phyloP scores from a whole-genome alignment of 2,113 vertebrate genomes.

The Taxidea taxus region DNA sequence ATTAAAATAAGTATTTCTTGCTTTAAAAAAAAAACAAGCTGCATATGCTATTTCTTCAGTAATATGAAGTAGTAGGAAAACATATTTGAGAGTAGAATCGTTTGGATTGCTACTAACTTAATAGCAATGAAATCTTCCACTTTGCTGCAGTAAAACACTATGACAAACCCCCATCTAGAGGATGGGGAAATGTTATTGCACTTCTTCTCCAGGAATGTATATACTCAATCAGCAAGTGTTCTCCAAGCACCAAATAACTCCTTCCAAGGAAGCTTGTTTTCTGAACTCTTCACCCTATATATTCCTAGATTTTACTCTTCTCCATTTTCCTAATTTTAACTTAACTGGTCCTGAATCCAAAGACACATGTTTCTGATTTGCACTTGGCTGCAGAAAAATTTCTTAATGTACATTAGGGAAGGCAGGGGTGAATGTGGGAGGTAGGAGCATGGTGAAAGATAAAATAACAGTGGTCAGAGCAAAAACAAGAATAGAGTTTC shows the following conservation, averaged over 20 bases:
- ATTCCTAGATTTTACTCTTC: neutral
- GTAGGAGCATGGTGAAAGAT: neutral
- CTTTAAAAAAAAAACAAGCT: neutral
- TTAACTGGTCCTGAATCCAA: slow-evolving; percentile 18
- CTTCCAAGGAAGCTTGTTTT: neutral
- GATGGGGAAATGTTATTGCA: neutral
- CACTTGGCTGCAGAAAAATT: neutral
- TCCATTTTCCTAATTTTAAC: slow-evolving; percentile 23
- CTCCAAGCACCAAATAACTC: slow-evolving; percentile 2
- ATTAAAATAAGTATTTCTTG: slow-evolving; percentile 33
- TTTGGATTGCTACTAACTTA: slow-evolving; percentile 5
- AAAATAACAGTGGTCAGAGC: slow-evolving; percentile 9
- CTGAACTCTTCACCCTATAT: slow-evolving; percentile 13
- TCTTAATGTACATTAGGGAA: neutral
- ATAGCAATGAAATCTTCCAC: slow-evolving; percentile 29
- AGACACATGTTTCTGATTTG: slow-evolving; percentile 24
- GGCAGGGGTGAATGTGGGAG: neutral
- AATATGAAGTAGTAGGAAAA: neutral
- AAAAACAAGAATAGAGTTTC: slow-evolving; percentile 1
- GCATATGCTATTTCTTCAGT: neutral
- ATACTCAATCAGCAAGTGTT: neutral
- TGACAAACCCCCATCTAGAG: neutral
- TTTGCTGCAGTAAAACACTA: neutral
- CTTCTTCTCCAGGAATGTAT: slow-evolving; percentile 28
- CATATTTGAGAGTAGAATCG: neutral